Base-by-base conservation (phyloP, 1,140 invertebrate species). In the Periplaneta americana region DNA sequence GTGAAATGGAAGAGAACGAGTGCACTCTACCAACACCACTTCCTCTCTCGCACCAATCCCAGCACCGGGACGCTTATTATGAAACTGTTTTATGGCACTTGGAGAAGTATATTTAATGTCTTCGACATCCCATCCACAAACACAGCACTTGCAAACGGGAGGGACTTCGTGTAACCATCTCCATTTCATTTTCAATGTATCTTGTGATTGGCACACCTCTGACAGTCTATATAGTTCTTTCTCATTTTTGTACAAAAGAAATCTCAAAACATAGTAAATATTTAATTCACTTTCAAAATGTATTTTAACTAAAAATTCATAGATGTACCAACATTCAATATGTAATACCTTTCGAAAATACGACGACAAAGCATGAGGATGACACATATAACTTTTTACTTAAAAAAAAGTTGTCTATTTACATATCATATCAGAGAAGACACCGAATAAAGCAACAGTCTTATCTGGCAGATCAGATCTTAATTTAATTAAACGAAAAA, bases 371-470 rank as follows among this genome's bases (percentile, higher is more conserved):
- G 76, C 76, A 78, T 28, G 18, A 78, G 34, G 76, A 36, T 36
- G 18, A 78, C 34, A 78, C 34, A 28, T 75, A 75, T 34, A 31
- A 36, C 28, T 35, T 78, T 78, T 34, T 78, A n/a, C 76, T 36
- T n/a, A 78, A 78, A 35, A 78, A 37, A 34, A 78, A 75, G n/a
- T 36, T 15, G 34, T 78, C 76, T 78, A 78, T 78, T 78, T 78
- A 78, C 76, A 78, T 78, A 36, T 18, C 74, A 75, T n/a, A 31
- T 39, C n/a, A 78, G 5, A 28, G 48, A 34, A n/a, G 37, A 78
- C 76, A 78, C 35, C 35, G 37, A 78, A 78, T 78, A 78, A 39
- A 78, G 35, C 76, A 78, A 36, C 34, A 78, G 76, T 78, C 76
- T 36, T 78, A 22, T 78, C 10, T 78, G 35, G 18, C 76, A 78